Evolutionary conservation across 2,113 vertebrate genomes (phyloP), one percentile per base, ranked within the genome.

Genomic region (Crypturellus undulatus): DNA sequence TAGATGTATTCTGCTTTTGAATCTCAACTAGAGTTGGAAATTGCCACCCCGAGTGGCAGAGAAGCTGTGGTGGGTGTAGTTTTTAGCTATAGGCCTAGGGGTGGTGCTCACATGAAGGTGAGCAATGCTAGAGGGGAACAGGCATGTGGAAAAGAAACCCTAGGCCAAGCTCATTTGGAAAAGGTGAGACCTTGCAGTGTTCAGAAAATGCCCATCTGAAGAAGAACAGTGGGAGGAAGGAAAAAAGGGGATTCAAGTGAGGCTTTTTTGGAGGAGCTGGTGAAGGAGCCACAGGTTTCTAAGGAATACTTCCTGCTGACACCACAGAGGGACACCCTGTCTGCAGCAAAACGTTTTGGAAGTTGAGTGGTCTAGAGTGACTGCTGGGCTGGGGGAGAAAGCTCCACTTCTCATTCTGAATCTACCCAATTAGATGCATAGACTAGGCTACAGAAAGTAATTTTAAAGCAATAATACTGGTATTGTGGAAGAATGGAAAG

Each of bases 71-170:
- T 58, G 40, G 22, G 64, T 86, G 3, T 9, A 6, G 63, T 83
- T 82, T 69, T 9, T 5, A 47, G 4, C 10, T 62, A 10, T n/a
- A 54, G 22, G 62, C 22, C 36, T 40, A 26, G 24, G 14, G 40
- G 25, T 34, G 1, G 0, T 0, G 0, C 32, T 14, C 71, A 64
- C 51, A 52, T 30, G 54, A 19, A 69, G 4, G 38, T 24, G 45
- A 69, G 12, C 5, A 62, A 13, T 22, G 15, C 32, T 34, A 42
- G 30, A 56, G 28, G 14, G 28, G 18, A 58, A 49, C 21, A 42
- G 19, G 34, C 24, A 77, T 86, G 36, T 43, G 34, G 22, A 49
- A 54, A 67, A 59, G 36, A 64, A 94, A 51, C 21, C 47, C 22
- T 26, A 69, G 18, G 12, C 0, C 1, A 90, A 58, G 14, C 4